These are phyloP conservation scores for Scartelaos histophorus DNA, from an alignment of 2,113 vertebrate genomes.

Conservation along the genomic window DNA sequence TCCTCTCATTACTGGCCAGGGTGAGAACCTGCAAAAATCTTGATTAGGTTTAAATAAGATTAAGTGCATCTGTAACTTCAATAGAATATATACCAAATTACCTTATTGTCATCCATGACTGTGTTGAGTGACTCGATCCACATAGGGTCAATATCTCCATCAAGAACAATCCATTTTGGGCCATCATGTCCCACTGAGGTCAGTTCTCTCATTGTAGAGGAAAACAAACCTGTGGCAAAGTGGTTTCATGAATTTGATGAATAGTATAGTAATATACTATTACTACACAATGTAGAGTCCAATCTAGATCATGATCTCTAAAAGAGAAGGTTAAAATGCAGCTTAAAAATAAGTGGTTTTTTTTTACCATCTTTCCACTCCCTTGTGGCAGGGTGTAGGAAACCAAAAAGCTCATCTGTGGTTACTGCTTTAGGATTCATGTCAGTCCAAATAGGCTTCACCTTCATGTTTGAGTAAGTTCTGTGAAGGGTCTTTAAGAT, in stretches of 20 bases:
- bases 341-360: background rate
- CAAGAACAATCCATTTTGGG: conserved; percentile 80
- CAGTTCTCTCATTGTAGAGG: conserved; percentile 77
- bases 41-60: background rate
- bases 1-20: conserved; percentile 78
- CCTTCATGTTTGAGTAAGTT: conserved; percentile 74
- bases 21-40: conserved; percentile 68
- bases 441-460: conserved; percentile 73
- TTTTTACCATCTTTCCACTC: conserved; percentile 79
- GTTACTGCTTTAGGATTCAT: conserved; percentile 79
- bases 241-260: background rate
- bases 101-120: conserved; percentile 81
- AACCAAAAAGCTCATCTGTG: conserved; percentile 76
- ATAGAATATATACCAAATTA: conserved; percentile 17
- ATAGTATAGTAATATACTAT: background rate
- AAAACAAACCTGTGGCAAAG: conserved; percentile 72
- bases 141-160: conserved; percentile 78
- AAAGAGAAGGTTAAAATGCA: background rate
- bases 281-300: background rate
- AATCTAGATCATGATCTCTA: background rate
- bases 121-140: conserved; percentile 83
- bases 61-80: background rate
- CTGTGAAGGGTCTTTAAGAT: conserved; percentile 76
- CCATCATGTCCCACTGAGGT: conserved; percentile 64
- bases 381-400: conserved; percentile 76